Evolutionary conservation across 2,888 invertebrate species (phyloP).

Genomic region (Liposcelis brunnea): DNA sequence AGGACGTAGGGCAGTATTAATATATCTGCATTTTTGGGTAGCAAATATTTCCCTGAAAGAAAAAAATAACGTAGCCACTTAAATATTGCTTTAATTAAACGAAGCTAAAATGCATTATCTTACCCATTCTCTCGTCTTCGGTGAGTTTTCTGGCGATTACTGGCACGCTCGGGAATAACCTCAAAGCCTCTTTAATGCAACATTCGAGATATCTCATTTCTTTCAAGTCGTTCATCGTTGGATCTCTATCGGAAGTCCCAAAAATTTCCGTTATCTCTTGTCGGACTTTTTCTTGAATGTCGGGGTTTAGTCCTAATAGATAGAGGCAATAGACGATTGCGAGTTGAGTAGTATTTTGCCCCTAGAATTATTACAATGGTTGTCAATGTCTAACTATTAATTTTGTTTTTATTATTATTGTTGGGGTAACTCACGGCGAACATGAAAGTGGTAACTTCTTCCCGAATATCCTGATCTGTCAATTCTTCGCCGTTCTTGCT

Average conservation of each 20-base stretch:
- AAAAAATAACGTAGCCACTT: too few species aligned
- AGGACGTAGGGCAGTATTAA: conserved; percentile 17
- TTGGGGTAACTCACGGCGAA: not conserved
- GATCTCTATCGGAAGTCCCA: conserved; percentile 16
- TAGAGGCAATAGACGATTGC: conserved; percentile 31
- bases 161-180: conserved; percentile 22
- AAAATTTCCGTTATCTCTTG: conserved; percentile 17
- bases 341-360: conserved; percentile 34
- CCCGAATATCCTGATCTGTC: conserved; percentile 7
- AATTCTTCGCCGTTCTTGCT: conserved; percentile 11
- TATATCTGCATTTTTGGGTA: conserved; percentile 18
- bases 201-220: conserved; percentile 21
- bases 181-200: conserved; percentile 22
- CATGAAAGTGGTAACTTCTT: conserved; percentile 4
- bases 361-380: conserved; percentile 19
- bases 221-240: conserved; percentile 17
- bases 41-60: conserved; percentile 15
- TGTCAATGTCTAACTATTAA: not conserved
- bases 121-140: conserved; percentile 16
- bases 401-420: too few species aligned
- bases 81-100: conserved; percentile 10
- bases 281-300: conserved; percentile 22
- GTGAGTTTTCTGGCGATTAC: conserved; percentile 20
- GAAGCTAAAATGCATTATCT: not conserved
- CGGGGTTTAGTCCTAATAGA: conserved; percentile 28